phyloP scores from a whole-genome alignment of 2,888 invertebrate species.

The Ernsta delagoae region DNA sequence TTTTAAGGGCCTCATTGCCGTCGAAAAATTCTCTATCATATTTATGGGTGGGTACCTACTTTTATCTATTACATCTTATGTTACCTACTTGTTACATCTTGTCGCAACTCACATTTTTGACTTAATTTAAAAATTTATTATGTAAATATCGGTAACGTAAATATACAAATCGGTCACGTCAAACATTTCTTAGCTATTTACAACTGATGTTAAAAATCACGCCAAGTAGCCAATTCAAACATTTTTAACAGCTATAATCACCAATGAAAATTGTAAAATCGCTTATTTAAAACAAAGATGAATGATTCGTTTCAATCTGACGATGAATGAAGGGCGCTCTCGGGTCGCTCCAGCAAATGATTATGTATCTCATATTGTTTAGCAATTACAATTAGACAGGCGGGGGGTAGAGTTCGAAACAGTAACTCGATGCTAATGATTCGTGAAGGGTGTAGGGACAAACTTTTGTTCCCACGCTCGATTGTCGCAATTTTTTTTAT shows the following conservation, averaged over 20 bases:
- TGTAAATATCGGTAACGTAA: no score
- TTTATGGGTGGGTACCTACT: no score
- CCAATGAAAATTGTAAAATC: constrained; percentile 7
- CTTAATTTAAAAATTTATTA: no score
- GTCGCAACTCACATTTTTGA: no score
- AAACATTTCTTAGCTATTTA: no score
- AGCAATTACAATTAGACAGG: constrained; percentile 61
- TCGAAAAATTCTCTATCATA: no score
- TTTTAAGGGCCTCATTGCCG: no score
- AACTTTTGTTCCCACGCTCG: constrained; percentile 66
- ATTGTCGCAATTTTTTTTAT: constrained; percentile 49
- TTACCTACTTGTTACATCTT: no score
- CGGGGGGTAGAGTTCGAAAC: constrained; percentile 46
- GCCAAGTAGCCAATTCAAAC: background rate
- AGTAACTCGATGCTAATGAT: constrained; percentile 54
- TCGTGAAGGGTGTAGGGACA: constrained; percentile 49
- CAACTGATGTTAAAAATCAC: no score
- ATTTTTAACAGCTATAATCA: constrained; percentile 12
- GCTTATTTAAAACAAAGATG: constrained; percentile 32
- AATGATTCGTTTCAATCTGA: constrained; percentile 34
- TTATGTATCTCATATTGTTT: constrained; percentile 54
- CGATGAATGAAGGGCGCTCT: constrained; percentile 33
- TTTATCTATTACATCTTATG: no score
- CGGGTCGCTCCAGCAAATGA: constrained; percentile 44
- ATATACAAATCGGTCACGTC: no score